phyloP scores from a whole-genome alignment of 1,140 invertebrate species.

The Trissolcus basalis region DNA sequence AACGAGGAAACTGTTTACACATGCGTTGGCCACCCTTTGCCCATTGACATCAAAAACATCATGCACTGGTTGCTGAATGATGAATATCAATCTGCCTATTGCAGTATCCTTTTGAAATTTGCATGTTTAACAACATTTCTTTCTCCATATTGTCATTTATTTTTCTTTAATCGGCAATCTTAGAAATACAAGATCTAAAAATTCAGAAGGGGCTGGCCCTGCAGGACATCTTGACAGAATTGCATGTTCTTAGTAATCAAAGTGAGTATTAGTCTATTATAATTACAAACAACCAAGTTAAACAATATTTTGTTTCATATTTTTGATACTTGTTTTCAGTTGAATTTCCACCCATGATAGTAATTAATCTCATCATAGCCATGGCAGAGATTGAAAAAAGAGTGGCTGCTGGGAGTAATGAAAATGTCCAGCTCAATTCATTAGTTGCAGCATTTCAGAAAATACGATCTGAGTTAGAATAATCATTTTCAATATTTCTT shows the following conservation, averaged over 20 bases:
- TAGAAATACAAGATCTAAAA: slow-evolving; percentile 91
- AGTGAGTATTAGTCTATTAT: slow-evolving; percentile 85
- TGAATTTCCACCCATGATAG: slow-evolving; percentile 85
- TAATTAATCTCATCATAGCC: slow-evolving; percentile 86
- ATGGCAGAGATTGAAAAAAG: slow-evolving; percentile 90
- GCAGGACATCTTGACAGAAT: slow-evolving; percentile 92
- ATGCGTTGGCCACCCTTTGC: slow-evolving; percentile 96
- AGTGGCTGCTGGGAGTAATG: slow-evolving; percentile 85
- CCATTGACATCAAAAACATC: slow-evolving; percentile 92
- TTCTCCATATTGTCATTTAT: slow-evolving; percentile 1
- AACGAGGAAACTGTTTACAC: slow-evolving; percentile 95
- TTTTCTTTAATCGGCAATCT: slow-evolving; percentile 58
- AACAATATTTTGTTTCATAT: too few species aligned
- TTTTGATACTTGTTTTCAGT: slow-evolving; percentile 79
- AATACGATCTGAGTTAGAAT: slow-evolving; percentile 76
- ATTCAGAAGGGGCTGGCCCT: slow-evolving; percentile 91
- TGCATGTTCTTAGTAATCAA: slow-evolving; percentile 90
- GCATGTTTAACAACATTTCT: too few species aligned
- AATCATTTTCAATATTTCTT: slow-evolving; percentile 1
- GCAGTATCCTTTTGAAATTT: slow-evolving; percentile 82
- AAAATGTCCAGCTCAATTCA: slow-evolving; percentile 89
- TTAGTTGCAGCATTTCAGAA: slow-evolving; percentile 87
- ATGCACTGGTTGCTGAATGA: slow-evolving; percentile 93
- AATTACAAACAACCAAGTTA: too few species aligned
- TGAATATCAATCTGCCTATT: slow-evolving; percentile 86